phyloP scores from a whole-genome alignment of 1,140 invertebrate species.

The Leptonema lineaticorne region DNA sequence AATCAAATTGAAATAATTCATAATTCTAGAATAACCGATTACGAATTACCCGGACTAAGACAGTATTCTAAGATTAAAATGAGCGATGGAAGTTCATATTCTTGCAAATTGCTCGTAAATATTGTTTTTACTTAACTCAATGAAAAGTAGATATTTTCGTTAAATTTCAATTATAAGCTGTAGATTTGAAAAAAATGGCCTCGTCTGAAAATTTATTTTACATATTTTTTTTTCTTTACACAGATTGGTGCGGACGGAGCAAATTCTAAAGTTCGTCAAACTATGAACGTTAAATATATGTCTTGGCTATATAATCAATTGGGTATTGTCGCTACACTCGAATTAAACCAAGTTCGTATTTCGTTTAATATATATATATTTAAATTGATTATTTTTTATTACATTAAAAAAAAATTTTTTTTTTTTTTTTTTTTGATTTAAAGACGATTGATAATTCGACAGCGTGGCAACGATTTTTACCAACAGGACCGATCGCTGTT shows the following conservation, averaged over 20 bases:
- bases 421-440: constrained; percentile 44
- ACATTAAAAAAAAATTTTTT: not conserved
- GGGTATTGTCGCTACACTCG: constrained; percentile 86
- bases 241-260: constrained; percentile 92
- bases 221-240: constrained; percentile 42
- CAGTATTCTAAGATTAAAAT: constrained; percentile 52
- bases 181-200: too few relatives aligned
- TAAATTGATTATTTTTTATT: too few relatives aligned
- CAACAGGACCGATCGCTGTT: constrained; percentile 87
- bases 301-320: constrained; percentile 85
- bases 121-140: not conserved
- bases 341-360: constrained; percentile 59
- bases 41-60: constrained; percentile 50
- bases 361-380: too few relatives aligned
- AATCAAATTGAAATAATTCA: constrained; percentile 53
- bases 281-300: constrained; percentile 77
- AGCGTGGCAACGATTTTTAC: constrained; percentile 95
- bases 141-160: not conserved
- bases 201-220: not conserved
- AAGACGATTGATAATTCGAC: constrained; percentile 74
- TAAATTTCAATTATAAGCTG: not conserved
- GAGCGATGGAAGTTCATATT: constrained; percentile 58
- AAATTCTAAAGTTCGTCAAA: constrained; percentile 79
- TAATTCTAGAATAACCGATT: constrained; percentile 56
- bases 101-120: constrained; percentile 64